phyloP scores from a whole-genome alignment of 2,888 invertebrate species.

The Euplexia lucipara region DNA sequence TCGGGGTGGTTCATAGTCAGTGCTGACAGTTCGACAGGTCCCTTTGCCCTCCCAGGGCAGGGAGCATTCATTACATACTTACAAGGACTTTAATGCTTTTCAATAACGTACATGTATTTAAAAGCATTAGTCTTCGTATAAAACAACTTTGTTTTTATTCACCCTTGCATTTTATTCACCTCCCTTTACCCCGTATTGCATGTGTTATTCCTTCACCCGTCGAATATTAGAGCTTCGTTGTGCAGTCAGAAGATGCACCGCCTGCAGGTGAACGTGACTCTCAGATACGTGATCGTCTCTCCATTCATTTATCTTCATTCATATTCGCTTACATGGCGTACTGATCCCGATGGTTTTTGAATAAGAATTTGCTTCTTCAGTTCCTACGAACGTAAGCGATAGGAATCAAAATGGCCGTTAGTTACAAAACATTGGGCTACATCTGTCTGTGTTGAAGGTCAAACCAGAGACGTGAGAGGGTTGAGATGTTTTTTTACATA shows the following conservation, averaged over 20 bases:
- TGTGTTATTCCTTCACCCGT: conserved; percentile 1
- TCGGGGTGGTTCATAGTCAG: no score
- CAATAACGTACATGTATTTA: no score
- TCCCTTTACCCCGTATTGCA: neutral
- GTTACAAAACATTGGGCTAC: conserved; percentile 16
- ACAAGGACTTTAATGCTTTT: no score
- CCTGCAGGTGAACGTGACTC: conserved; percentile 41
- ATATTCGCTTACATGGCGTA: conserved; percentile 32
- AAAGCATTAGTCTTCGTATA: no score
- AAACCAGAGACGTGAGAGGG: conserved; percentile 14
- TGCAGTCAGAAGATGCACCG: conserved; percentile 26
- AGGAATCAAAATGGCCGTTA: conserved; percentile 9
- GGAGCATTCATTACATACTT: no score
- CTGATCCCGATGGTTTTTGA: conserved; percentile 7
- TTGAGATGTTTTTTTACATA: conserved; percentile 25
- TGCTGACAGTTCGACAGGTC: no score
- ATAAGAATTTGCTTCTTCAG: no score
- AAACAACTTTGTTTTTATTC: no score
- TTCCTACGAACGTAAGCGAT: no score
- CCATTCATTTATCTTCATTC: conserved; percentile 46
- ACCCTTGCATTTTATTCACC: no score
- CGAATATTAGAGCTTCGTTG: conserved; percentile 38
- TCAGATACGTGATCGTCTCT: conserved; percentile 35
- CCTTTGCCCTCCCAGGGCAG: no score
- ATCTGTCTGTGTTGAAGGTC: conserved; percentile 4